Conservation (phyloP, 1,140 invertebrate species). For the Ips typographus region DNA sequence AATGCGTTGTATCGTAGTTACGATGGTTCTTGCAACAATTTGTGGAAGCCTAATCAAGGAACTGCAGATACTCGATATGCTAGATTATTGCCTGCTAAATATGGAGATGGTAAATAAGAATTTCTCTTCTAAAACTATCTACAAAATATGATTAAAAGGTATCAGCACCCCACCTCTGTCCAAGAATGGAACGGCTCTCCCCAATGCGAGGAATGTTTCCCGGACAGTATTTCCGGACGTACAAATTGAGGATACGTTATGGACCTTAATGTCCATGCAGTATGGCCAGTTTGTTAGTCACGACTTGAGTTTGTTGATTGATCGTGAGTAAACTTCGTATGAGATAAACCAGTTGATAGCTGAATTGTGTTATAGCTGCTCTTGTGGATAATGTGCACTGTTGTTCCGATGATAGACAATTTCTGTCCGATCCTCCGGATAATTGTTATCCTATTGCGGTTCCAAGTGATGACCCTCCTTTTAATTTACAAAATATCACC, state of each 20-base stretch:
- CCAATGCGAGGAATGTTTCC: conserved; percentile 70
- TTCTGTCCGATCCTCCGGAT: too few species aligned
- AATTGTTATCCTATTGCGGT: too few species aligned
- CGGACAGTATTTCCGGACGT: conserved; percentile 67
- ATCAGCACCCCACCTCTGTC: conserved; percentile 65
- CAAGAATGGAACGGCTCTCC: conserved; percentile 63
- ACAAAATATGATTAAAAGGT: conserved; percentile 53
- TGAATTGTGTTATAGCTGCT: too few species aligned
- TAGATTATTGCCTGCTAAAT: conserved; percentile 72
- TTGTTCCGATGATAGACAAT: too few species aligned
- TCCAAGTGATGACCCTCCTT: too few species aligned
- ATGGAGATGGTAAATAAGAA: conserved; percentile 70
- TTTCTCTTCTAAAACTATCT: not conserved
- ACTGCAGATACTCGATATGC: not conserved
- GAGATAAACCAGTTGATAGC: too few species aligned
- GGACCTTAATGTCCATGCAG: conserved; percentile 76
- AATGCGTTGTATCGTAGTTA: not conserved
- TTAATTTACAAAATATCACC: too few species aligned
- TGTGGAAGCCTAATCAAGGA: not conserved
- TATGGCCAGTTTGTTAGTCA: conserved; percentile 87
- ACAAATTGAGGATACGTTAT: conserved; percentile 59
- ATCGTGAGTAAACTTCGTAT: not conserved
- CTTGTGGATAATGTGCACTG: too few species aligned
- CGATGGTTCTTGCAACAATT: conserved; percentile 8
- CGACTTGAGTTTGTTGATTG: conserved; percentile 74